phyloP scores from a whole-genome alignment of 2,113 vertebrate species.

The Puffinus mauretanicus region DNA sequence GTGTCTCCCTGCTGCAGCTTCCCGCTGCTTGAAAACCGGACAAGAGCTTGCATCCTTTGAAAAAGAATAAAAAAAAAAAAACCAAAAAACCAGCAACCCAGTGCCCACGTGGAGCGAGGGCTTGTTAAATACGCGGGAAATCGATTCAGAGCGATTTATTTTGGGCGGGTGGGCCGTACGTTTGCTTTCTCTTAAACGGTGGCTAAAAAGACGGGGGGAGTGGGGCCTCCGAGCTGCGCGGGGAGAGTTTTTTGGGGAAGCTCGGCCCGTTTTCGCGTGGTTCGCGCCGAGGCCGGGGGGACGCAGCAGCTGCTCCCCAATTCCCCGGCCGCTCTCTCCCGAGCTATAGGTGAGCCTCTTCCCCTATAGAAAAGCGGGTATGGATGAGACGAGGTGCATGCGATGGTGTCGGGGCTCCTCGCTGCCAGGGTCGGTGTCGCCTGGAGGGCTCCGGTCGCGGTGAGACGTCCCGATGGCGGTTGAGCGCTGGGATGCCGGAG shows the following conservation, averaged over 20 bases:
- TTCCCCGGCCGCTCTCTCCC: fast-evolving
- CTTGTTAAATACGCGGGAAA: not conserved
- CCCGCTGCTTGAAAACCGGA: not conserved
- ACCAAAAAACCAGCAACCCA: too few species aligned
- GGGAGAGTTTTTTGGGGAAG: not conserved
- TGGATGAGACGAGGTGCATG: fast-evolving
- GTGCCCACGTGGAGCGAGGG: not conserved
- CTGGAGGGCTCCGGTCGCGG: fast-evolving
- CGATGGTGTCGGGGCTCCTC: not conserved
- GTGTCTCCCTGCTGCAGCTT: not conserved
- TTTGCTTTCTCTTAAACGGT: not conserved
- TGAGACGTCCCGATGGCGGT: not conserved
- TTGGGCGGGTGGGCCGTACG: fast-evolving
- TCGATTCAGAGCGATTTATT: not conserved
- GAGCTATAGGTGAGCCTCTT: not conserved
- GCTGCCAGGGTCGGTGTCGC: not conserved
- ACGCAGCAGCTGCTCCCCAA: fast-evolving
- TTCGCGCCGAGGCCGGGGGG: fast-evolving
- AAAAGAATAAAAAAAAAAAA: not conserved
- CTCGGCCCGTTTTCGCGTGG: fast-evolving
- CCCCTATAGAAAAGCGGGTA: fast-evolving
- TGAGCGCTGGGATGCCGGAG: not conserved
- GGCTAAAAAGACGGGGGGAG: not conserved
- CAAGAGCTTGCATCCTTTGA: not conserved
- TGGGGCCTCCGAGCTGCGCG: not conserved